Base-by-base conservation (phyloP, 2,888 invertebrate genomes). In the Plutella xylostella region DNA sequence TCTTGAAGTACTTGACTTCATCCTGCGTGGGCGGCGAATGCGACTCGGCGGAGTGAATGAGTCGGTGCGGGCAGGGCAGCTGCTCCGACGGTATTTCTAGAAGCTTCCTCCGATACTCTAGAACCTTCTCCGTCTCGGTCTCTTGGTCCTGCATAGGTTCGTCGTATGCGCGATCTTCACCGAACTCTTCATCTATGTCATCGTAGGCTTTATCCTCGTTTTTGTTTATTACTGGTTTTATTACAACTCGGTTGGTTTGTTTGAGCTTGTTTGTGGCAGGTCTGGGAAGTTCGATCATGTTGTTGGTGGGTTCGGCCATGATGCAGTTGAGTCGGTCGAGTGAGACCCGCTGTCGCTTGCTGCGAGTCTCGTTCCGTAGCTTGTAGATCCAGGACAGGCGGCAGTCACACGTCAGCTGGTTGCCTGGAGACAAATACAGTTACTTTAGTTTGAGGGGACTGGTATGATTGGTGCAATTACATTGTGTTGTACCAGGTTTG, bases 371-470 rank as follows among this genome's bases (percentile, higher is more conserved):
- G 69, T 91, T 90, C 45, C 87, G 86, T 42, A 94, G 79, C 54
- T 87, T 87, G 71, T 90, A 90, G 56, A 93, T 85, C 94, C 94
- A 94, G 43, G 88, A 86, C 43, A 94, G 84, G 17, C 92, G 90
- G 66, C 93, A 93, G 76, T 93, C 92, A 71, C 94, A 94, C 53
- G 88, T 86, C 65, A 94, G 86, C 60, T 88, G 89, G 79, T 94
- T 94, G 61, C 91, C 94, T 94, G 89, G n/a, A n/a, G n/a, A n/a
- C n/a, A n/a, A n/a, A n/a, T n/a, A n/a, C n/a, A n/a, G n/a, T n/a
- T n/a, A n/a, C n/a, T n/a, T n/a, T n/a, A n/a, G n/a, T n/a, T n/a
- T n/a, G n/a, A n/a, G n/a, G n/a, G n/a, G n/a, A n/a, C n/a, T n/a
- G n/a, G n/a, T n/a, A n/a, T n/a, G n/a, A n/a, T n/a, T n/a, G n/a